Evolutionary conservation across 2,113 vertebrate species (phyloP), one percentile per base, ranked within the genome.

Genomic region (Oncorhynchus mykiss): DNA sequence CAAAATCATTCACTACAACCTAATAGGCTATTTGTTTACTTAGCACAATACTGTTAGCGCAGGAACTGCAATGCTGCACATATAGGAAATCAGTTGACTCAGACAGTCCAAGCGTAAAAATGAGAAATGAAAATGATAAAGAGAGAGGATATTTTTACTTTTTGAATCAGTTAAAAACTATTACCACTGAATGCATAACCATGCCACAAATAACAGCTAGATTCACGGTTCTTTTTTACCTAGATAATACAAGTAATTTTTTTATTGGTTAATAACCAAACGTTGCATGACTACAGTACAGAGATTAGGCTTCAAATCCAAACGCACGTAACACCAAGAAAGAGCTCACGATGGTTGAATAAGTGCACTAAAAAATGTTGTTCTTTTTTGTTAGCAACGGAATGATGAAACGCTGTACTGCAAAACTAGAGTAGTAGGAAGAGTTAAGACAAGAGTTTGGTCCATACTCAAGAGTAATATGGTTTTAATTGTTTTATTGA

Each of bases 151-250:
- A 79, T 88, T 83, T 88, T 87, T 74, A 27, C 82, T 29, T 82
- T 81, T 91, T 89, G 92, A 95, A 93, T 94, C 85, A 84, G 89
- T 92, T 45, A 54, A 92, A 96, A 92, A 94, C 93, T 88, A 95
- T 95, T 94, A 95, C 95, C 95, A 97, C 86, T 94, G 94, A 95
- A 97, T 96, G 95, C 95, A 95, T 96, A 96, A 95, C 94, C 98
- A 99, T 99, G 98, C 97, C 95, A 98, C 96, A 95, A 94, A 92
- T 94, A 97, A 96, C 93, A 94, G 94, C 92, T 93, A 97, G 86
- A 93, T 92, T 94, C 92, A 96, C 88, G 91, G 87, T 92, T 84
- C 86, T 80, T 94, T 92, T 92, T 94, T 92, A 96, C 82, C 84
- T 95, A 95, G 39, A 93, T 95, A 97, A 94, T 94, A 94, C 16